Evolutionary conservation across 2,797 vertebrate species (phyloP).

Genomic region (Catharus ustulatus): DNA sequence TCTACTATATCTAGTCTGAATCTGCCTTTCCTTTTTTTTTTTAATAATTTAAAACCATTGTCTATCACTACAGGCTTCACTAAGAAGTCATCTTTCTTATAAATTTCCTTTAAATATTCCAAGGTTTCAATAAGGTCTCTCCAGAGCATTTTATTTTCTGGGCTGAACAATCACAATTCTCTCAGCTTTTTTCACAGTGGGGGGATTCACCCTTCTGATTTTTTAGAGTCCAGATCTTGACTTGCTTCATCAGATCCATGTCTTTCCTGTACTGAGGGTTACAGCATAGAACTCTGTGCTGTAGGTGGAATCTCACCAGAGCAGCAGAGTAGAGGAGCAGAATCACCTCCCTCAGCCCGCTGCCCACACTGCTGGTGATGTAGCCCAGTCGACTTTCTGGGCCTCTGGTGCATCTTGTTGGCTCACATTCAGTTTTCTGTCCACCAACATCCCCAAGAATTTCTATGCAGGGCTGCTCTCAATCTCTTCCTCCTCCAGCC

Average conservation of each 20-base stretch:
- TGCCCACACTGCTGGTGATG: not conserved
- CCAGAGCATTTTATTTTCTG: not conserved
- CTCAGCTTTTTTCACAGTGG: accelerated
- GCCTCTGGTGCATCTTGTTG: accelerated
- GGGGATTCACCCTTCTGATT: accelerated
- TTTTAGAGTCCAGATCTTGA: not conserved
- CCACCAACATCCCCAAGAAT: no score
- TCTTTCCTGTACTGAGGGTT: not conserved
- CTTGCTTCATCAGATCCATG: accelerated
- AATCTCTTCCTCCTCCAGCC: not conserved
- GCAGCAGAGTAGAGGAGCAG: not conserved
- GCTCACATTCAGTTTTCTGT: not conserved
- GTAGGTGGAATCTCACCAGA: not conserved
- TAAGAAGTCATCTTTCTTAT: not conserved
- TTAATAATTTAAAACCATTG: not conserved
- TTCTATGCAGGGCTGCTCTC: not conserved
- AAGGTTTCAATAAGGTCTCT: not conserved
- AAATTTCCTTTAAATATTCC: not conserved
- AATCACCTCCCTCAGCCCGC: not conserved
- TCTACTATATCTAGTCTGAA: not conserved
- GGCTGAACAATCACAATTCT: not conserved
- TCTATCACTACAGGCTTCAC: not conserved
- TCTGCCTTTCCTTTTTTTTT: not conserved
- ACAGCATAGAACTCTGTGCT: accelerated
- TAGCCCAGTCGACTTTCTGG: not conserved